These are phyloP conservation scores for Murina feae DNA, from an alignment of 2,113 vertebrate species.

Conservation along the genomic window DNA sequence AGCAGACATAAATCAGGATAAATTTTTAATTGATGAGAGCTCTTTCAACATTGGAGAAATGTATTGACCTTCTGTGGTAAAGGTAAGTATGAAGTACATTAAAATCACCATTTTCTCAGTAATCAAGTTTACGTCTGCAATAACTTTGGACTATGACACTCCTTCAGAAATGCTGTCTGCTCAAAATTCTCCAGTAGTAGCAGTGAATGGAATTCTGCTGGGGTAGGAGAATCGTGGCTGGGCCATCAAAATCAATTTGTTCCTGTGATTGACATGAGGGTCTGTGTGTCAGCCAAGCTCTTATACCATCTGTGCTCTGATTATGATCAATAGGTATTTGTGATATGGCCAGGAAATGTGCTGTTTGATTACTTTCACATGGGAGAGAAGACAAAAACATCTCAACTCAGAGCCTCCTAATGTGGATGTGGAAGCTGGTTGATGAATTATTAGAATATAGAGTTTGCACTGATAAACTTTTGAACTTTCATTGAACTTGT, in stretches of 20 bases:
- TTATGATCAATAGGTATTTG: conserved; percentile 76
- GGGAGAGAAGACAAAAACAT: conserved; percentile 62
- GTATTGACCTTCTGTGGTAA: conserved; percentile 39
- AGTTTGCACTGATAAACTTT: conserved; percentile 80
- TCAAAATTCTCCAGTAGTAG: conserved; percentile 67
- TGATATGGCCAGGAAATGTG: conserved; percentile 67
- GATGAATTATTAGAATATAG: conserved; percentile 77
- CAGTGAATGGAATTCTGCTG: conserved; percentile 60
- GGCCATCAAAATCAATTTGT: conserved; percentile 54
- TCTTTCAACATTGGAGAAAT: conserved; percentile 26
- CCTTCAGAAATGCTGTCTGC: conserved; percentile 68
- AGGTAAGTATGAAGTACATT: conserved; percentile 56
- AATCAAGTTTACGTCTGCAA: conserved; percentile 62
- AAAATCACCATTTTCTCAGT: conserved; percentile 58
- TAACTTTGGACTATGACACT: conserved; percentile 65
- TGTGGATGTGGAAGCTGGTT: conserved; percentile 64
- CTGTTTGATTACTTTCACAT: conserved; percentile 75
- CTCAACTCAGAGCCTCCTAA: conserved; percentile 67
- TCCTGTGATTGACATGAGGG: conserved; percentile 65
- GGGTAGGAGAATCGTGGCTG: conserved; percentile 44
- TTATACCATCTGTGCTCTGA: conserved; percentile 61
- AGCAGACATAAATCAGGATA: conserved; percentile 48
- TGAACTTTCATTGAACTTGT: conserved; percentile 85
- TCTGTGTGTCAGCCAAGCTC: conserved; percentile 48
- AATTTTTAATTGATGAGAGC: conserved; percentile 47